Evolutionary conservation across 2,888 invertebrate genomes (phyloP).

Genomic region (Pheosia tremula): DNA sequence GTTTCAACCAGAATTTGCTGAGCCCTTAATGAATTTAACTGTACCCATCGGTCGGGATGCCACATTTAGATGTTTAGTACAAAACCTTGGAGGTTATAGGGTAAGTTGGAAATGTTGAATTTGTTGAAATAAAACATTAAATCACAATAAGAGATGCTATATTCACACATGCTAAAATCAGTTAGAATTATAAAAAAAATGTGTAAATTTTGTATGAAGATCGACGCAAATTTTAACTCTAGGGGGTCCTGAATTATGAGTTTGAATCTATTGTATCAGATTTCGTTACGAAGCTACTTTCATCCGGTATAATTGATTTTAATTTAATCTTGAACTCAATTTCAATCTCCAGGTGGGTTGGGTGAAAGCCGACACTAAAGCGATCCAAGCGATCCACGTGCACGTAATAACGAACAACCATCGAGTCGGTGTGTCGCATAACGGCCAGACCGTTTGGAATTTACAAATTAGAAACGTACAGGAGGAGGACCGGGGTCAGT

Average conservation of each 20-base stretch:
- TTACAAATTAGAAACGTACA: conserved; percentile 94
- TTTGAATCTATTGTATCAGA: too few relatives aligned
- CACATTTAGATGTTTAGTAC: conserved; percentile 93
- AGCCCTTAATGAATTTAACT: conserved; percentile 93
- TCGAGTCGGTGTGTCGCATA: conserved; percentile 92
- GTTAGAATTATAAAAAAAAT: too few relatives aligned
- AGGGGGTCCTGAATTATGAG: too few relatives aligned
- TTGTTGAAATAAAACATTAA: too few relatives aligned
- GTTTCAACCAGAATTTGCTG: conserved; percentile 93
- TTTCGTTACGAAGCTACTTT: too few relatives aligned
- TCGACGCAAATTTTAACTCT: too few relatives aligned
- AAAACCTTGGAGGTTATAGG: conserved; percentile 94
- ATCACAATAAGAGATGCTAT: too few relatives aligned
- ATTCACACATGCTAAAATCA: too few relatives aligned
- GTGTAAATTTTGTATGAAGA: too few relatives aligned
- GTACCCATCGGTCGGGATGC: conserved; percentile 94
- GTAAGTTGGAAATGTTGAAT: conserved; percentile 79
- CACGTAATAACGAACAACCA: conserved; percentile 97
- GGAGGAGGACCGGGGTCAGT: conserved; percentile 94
- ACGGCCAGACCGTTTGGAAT: conserved; percentile 95
- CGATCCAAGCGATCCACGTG: conserved; percentile 96
- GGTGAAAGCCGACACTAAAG: conserved; percentile 97
- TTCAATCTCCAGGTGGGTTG: conserved; percentile 90
- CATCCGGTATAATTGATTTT: too few relatives aligned
- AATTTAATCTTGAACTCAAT: conserved; percentile 9